Evolutionary conservation across 1,140 invertebrate genomes (phyloP), one percentile per base, ranked within the genome.

Genomic region (Colletes gigas): DNA sequence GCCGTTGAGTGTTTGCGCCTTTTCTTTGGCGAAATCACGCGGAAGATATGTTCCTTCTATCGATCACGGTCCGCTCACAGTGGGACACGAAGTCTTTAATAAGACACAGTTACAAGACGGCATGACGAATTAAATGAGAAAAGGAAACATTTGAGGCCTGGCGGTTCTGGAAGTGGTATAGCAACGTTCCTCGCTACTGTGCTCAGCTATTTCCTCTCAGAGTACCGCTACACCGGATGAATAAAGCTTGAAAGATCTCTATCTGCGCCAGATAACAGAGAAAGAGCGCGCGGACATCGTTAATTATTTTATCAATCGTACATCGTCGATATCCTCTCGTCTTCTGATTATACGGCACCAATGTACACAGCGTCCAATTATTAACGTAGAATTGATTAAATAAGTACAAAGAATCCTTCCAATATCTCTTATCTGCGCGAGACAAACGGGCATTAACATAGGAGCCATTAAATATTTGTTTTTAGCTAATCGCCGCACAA

Each of bases 171-270:
- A 79, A 83, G 70, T 70, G 67, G 83, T 74, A 82, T 81, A 75
- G 65, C 72, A 67, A 65, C 55, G 21, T n/a, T 62, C 68, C 72
- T 59, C 55, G 21, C 30, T 21, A 52, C 19, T 21, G n/a, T 47
- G 59, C 30, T 9, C 10, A 50, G 65, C 73, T 50, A 78, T 83
- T 87, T 85, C 83, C 84, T 80, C 41, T 60, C 69, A n/a, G 21
- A 66, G 72, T 86, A 85, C 85, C 85, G 85, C 77, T 85, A 85
- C 30, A 60, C 71, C 83, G 85, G 84, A 87, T 55, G 75, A 81
- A 81, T 83, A 81, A 81, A 85, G 70, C 55, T 21, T 19, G 59
- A 5, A 8, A 50, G 69, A 78, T 86, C 60, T 60, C 41, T 72
- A 62, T 73, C 54, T 62, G 39, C 14, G 52, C 12, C 12, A 39